Conservation (phyloP, 2,797 vertebrate genomes). For the Cossypha dichroa region DNA sequence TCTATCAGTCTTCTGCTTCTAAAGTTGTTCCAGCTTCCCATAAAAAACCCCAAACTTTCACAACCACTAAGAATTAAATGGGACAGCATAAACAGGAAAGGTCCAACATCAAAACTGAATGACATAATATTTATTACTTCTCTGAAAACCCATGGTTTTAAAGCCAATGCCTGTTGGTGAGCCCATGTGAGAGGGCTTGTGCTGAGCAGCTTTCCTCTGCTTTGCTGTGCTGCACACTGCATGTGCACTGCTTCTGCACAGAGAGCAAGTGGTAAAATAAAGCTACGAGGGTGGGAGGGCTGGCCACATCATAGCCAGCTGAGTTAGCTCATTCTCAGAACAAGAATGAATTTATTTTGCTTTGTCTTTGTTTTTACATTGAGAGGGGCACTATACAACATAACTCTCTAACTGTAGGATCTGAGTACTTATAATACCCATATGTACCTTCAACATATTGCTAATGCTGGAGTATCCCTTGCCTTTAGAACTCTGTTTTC, state of each 20-base stretch:
- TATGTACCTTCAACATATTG: rapidly evolving
- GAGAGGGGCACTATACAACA: background rate
- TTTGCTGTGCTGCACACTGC: background rate
- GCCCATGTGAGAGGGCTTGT: rapidly evolving
- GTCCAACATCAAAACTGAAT: background rate
- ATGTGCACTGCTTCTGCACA: background rate
- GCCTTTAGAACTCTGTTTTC: background rate
- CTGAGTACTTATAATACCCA: background rate
- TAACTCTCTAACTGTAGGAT: background rate
- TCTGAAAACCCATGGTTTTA: background rate
- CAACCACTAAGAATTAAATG: background rate
- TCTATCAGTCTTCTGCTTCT: background rate
- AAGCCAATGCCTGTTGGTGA: background rate
- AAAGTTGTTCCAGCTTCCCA: background rate
- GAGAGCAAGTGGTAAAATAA: background rate
- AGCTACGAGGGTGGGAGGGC: background rate
- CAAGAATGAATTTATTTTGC: background rate
- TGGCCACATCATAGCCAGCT: background rate
- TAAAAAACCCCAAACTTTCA: background rate
- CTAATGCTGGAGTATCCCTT: background rate
- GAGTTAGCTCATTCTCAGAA: background rate
- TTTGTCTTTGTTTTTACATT: background rate
- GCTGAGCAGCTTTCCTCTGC: background rate
- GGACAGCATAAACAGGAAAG: background rate
- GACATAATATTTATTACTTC: background rate